Conservation (phyloP, 1,140 invertebrate genomes). For the Carcinoscorpius rotundicauda region DNA sequence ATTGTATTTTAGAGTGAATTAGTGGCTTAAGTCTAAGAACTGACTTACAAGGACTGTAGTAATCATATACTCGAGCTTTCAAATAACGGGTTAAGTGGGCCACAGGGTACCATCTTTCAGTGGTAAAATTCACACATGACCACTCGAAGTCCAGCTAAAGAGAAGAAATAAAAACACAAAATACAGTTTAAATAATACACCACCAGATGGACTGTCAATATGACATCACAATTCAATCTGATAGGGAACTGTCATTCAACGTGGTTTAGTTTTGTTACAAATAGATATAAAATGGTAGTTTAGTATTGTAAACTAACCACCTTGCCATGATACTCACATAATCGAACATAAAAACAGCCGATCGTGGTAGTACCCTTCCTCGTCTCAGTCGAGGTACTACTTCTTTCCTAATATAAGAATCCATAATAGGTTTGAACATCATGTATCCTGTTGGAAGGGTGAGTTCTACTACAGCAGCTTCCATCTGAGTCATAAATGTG, state of each 20-base stretch:
- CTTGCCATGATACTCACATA: constrained; percentile 49
- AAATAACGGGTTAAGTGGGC: constrained; percentile 91
- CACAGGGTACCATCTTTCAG: constrained; percentile 88
- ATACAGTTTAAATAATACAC: no score
- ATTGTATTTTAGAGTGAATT: no score
- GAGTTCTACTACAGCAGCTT: constrained; percentile 70
- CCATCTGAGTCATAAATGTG: constrained; percentile 46
- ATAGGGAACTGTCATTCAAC: no score
- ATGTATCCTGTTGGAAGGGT: constrained; percentile 87
- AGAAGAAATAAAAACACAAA: constrained; percentile 6
- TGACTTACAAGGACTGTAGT: constrained; percentile 76
- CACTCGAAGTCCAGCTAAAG: constrained; percentile 56
- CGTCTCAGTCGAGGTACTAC: constrained; percentile 63
- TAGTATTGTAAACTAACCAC: no score
- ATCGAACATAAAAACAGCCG: constrained; percentile 89
- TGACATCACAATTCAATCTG: no score
- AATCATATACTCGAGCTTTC: constrained; percentile 83
- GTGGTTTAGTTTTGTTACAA: no score
- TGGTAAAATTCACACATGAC: constrained; percentile 82
- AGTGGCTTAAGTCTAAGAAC: no score
- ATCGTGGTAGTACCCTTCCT: constrained; percentile 64
- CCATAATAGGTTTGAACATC: constrained; percentile 76
- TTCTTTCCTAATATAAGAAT: constrained; percentile 59
- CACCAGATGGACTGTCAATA: constrained; percentile 1
- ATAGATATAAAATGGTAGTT: no score